These are phyloP conservation scores for Turritopsis dohrnii DNA, from an alignment of 30 jellyfish, hydroid and myxozoan genomes.

Conservation along the genomic window DNA sequence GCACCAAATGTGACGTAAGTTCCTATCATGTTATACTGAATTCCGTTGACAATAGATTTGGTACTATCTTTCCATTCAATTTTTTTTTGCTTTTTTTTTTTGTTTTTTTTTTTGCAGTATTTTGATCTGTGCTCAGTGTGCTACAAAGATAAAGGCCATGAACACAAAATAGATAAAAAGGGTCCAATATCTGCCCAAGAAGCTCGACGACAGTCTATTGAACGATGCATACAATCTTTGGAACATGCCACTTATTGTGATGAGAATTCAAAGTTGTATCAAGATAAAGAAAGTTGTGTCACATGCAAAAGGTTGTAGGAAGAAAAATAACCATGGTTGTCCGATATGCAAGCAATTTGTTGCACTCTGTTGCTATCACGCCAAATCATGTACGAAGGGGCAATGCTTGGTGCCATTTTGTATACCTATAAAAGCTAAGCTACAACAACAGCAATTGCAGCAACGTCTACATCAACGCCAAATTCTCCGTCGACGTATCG, in stretches of 20 bases:
- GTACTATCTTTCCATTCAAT: not conserved
- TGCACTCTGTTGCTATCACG: conserved; percentile 93
- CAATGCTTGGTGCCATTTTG: conserved; percentile 91
- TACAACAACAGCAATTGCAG: conserved; percentile 87
- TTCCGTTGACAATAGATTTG: not conserved
- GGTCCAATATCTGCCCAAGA: conserved; percentile 80
- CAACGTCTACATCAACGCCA: conserved; percentile 88
- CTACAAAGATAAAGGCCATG: conserved; percentile 95
- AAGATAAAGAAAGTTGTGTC: conserved; percentile 95
- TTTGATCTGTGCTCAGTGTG: conserved; percentile 90
- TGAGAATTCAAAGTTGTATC: conserved; percentile 68
- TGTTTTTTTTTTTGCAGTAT: conserved; percentile 64
- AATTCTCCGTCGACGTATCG: conserved; percentile 89
- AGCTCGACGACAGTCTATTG: conserved; percentile 93
- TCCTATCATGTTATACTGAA: not conserved
- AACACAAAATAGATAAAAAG: conserved; percentile 93
- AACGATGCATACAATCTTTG: conserved; percentile 85
- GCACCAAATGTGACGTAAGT: conserved; percentile 98
- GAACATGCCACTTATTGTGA: conserved; percentile 94
- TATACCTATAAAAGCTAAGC: conserved; percentile 75
- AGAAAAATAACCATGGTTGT: conserved; percentile 74
- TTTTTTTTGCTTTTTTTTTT: not conserved
- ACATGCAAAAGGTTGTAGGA: conserved; percentile 80
- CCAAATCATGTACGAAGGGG: conserved; percentile 71
- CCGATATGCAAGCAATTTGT: conserved; percentile 98